Evolutionary conservation across 2,113 vertebrate species (phyloP).

Genomic region (Uropsilus gracilis): DNA sequence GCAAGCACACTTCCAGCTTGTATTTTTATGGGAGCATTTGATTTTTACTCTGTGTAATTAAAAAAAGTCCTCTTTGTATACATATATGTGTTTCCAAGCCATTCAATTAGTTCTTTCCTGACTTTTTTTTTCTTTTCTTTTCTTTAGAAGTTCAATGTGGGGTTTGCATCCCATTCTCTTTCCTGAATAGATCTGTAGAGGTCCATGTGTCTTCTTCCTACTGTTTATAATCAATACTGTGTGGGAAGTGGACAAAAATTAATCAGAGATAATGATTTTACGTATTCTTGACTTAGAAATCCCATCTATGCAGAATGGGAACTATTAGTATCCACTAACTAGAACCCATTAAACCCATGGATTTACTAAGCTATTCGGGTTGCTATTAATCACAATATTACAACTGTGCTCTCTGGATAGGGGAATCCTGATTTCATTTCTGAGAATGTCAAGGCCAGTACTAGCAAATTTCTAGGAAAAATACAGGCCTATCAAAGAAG

Average conservation of each 20-base stretch:
- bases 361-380: no score
- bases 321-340: no score
- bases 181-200: no score
- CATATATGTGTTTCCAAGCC: rapidly evolving
- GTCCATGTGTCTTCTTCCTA: no score
- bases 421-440: not conserved
- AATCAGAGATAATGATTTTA: no score
- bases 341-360: no score
- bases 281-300: no score
- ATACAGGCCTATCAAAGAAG: not conserved
- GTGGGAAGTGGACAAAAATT: no score
- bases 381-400: not conserved
- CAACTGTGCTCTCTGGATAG: not conserved
- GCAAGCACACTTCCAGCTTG: not conserved
- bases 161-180: no score
- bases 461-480: not conserved
- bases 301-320: no score
- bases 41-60: not conserved
- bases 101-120: not conserved
- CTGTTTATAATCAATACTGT: no score
- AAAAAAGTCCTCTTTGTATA: not conserved
- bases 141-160: no score
- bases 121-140: not conserved
- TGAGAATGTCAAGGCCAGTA: not conserved
- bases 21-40: not conserved